Evolutionary conservation across 92 coral and sea anemone species (phyloP), one percentile per base, ranked within the genome.

Genomic region (Siderastrea siderea): DNA sequence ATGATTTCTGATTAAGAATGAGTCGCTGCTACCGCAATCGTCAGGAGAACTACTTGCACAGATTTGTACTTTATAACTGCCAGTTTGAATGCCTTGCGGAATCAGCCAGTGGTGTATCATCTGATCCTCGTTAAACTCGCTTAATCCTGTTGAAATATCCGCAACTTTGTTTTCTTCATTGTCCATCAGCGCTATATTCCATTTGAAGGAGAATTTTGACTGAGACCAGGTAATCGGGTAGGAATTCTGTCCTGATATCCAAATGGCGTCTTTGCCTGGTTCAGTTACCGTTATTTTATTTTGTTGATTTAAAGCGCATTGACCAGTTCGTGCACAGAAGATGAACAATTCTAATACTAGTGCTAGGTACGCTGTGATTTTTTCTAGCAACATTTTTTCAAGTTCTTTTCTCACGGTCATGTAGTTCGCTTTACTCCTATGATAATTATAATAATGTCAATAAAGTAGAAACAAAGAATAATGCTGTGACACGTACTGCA

Each of bases 151-250:
- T 45, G 86, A 75, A 70, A 95, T 93, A 84, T 90, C 94, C 0
- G 66, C 58, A 26, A 93, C 86, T 68, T 85, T 95, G 62, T 83
- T 70, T 51, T 60, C 72, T 14, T 84, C 82, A 16, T 57, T 43
- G 59, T 84, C 59, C 71, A 93, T 62, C 10, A 94, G 62, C 44
- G 84, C 90, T 54, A 95, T 89, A 53, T 95, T 73, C 98, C 98
- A 95, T 64, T 90, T 81, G 65, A 95, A 95, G 13, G 88, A 79
- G 47, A 64, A 79, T 10, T 84, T 89, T 8, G 92, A 76, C 74
- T 95, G 98, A 69, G 88, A 75, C 98, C 98, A 95, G 65, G 92
- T 62, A 45, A 95, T 93, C 2, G 65, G 75, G 75, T 88, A 86
- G 9, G 94, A 88, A 66, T 50, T 87, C n/a, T 80, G 86, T 13